Evolutionary conservation across 2,797 vertebrate genomes (phyloP).

Genomic region (Sebastes minor): DNA sequence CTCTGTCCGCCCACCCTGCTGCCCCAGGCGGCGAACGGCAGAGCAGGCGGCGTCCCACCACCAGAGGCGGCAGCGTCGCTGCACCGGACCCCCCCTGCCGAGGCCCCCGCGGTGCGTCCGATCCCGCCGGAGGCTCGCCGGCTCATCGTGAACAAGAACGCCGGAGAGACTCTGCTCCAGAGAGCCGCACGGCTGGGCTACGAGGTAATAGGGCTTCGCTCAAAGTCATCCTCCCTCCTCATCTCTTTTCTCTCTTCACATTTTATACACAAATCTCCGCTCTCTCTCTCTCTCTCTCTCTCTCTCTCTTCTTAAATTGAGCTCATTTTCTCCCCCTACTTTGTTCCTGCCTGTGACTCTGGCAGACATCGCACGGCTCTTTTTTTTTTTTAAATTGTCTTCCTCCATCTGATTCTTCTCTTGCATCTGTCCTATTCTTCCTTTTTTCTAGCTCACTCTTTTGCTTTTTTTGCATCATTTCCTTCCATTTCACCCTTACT

Average conservation of each 20-base stretch:
- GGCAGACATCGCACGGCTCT: conserved; percentile 3
- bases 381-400: conserved; percentile 26
- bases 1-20: conserved; percentile 80
- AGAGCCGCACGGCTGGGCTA: conserved; percentile 95
- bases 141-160: conserved; percentile 98
- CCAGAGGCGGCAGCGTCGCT: conserved; percentile 62
- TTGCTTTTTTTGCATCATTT: conserved; percentile 39
- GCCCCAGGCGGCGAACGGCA: conserved; percentile 64
- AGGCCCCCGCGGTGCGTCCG: conserved; percentile 87
- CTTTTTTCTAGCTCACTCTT: conserved; percentile 30
- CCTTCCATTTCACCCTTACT: conserved; percentile 31
- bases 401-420: conserved; percentile 32
- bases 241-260: conserved; percentile 14
- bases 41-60: conserved; percentile 44
- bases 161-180: conserved; percentile 96
- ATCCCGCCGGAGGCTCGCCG: conserved; percentile 95
- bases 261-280: conserved; percentile 42
- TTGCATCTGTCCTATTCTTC: conserved; percentile 38
- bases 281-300: background rate
- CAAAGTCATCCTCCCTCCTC: conserved; percentile 22
- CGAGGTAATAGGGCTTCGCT: conserved; percentile 83
- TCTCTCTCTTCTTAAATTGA: conserved; percentile 48
- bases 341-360: conserved; percentile 53
- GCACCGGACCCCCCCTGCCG: conserved; percentile 81
- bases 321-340: conserved; percentile 61